Conservation (phyloP, 2,888 invertebrate species). For the Pherbina coryleti region DNA sequence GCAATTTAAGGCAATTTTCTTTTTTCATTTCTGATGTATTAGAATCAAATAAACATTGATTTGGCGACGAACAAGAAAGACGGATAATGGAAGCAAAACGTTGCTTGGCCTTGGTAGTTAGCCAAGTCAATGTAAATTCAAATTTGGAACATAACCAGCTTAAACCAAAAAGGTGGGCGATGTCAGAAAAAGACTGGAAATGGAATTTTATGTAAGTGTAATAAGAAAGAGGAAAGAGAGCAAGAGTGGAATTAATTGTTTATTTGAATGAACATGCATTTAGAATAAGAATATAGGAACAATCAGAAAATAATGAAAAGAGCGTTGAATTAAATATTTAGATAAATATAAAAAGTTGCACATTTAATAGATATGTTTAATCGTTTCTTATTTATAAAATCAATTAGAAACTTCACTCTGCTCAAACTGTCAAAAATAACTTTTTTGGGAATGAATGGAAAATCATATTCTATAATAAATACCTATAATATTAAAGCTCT, state of each 20-base stretch:
- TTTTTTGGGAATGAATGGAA: no score
- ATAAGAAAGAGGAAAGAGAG: not conserved
- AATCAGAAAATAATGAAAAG: no score
- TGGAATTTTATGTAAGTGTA: not conserved
- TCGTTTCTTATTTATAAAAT: no score
- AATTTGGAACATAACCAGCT: not conserved
- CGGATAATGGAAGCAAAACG: no score
- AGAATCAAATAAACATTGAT: conserved; percentile 10
- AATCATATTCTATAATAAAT: no score
- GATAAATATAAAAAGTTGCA: no score
- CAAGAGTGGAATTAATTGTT: not conserved
- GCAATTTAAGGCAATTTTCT: not conserved
- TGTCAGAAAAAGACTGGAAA: not conserved
- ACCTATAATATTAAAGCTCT: no score
- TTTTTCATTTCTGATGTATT: not conserved
- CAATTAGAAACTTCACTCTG: no score
- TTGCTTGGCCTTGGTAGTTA: not conserved
- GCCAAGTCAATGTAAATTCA: conserved; percentile 8
- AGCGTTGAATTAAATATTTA: no score
- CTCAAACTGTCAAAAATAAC: no score
- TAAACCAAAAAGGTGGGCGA: not conserved
- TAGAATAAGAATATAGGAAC: no score
- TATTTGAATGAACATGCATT: not conserved
- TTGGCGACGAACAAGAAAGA: not conserved
- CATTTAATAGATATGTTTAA: no score